Evolutionary conservation across 30 jellyfish, hydroid and myxozoan genomes (phyloP).

Genomic region (Morbakka virulenta): DNA sequence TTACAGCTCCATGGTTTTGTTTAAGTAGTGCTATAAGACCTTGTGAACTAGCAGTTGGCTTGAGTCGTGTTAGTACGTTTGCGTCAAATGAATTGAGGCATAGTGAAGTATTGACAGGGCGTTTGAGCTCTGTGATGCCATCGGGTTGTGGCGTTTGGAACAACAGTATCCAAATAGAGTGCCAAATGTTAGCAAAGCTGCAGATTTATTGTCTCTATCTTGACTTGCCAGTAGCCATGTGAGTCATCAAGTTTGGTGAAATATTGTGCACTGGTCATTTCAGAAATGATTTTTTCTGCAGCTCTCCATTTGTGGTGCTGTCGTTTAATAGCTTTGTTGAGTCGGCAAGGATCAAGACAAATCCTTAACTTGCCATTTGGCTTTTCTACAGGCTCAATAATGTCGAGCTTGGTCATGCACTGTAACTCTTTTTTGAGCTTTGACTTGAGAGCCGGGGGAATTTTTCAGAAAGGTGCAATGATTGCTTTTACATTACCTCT

Average conservation of each 20-base stretch:
- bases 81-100: conserved; percentile 38
- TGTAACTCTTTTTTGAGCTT: conserved; percentile 60
- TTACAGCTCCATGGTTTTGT: conserved; percentile 43
- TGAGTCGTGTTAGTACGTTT: conserved; percentile 49
- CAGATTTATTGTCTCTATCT: conserved; percentile 44
- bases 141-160: conserved; percentile 56
- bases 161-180: conserved; percentile 75
- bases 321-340: conserved; percentile 70
- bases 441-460: conserved; percentile 55
- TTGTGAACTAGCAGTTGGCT: conserved; percentile 36
- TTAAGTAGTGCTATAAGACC: conserved; percentile 57
- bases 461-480: conserved; percentile 18
- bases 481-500: conserved; percentile 32
- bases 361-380: too few species aligned
- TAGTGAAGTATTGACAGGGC: conserved; percentile 55
- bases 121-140: conserved; percentile 55
- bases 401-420: conserved; percentile 36
- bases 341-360: conserved; percentile 76
- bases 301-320: conserved; percentile 65
- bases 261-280: conserved; percentile 83
- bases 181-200: conserved; percentile 52
- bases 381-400: too few species aligned
- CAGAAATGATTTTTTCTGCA: conserved; percentile 53
- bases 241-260: conserved; percentile 77
- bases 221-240: conserved; percentile 50